Evolutionary conservation across 2,113 vertebrate species (phyloP).

Genomic region (Galeopterus variegatus): DNA sequence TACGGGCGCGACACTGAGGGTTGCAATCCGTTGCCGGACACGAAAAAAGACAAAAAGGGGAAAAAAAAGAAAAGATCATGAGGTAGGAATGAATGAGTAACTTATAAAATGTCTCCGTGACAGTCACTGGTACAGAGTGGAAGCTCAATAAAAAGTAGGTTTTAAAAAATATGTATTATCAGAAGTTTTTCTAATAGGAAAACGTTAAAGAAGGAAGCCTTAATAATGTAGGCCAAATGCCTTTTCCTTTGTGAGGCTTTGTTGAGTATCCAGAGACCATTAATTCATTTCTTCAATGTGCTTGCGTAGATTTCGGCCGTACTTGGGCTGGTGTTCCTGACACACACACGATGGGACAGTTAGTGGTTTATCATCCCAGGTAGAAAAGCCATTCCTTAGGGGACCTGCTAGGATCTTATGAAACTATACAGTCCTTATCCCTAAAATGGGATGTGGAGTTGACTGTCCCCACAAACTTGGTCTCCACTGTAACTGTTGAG

Average conservation of each 20-base stretch:
- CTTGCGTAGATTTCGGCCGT: accelerated
- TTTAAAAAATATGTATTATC: neutral
- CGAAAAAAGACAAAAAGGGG: too few species aligned
- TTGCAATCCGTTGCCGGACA: too few species aligned
- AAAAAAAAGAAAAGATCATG: neutral
- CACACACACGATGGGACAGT: accelerated
- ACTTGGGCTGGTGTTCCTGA: accelerated
- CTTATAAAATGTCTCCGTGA: neutral
- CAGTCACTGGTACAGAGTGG: neutral
- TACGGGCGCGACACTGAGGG: too few species aligned
- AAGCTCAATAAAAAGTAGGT: neutral
- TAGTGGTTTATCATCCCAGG: neutral
- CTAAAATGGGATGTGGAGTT: neutral
- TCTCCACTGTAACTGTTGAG: too few species aligned
- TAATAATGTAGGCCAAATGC: neutral
- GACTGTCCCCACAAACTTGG: too few species aligned
- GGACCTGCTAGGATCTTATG: neutral
- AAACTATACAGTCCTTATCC: accelerated
- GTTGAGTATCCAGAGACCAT: neutral
- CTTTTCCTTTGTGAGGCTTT: neutral
- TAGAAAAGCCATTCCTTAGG: neutral
- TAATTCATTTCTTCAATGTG: neutral
- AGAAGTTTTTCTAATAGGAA: neutral
- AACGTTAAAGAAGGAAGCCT: neutral
- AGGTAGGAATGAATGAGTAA: neutral